Conservation (phyloP, 2,797 vertebrate genomes). For the Menidia menidia region DNA sequence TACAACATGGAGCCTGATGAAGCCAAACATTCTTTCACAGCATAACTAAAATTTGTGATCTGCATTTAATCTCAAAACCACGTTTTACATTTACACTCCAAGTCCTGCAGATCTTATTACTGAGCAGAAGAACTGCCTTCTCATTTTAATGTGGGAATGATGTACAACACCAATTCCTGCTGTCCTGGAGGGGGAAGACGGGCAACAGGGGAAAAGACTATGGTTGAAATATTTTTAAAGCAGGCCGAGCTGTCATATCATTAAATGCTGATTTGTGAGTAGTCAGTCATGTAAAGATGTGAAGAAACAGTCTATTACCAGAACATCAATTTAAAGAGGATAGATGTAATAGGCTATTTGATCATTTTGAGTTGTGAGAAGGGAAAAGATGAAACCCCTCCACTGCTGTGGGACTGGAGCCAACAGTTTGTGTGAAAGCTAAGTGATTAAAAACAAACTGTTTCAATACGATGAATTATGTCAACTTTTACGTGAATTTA, state of each 20-base stretch:
- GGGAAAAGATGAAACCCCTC: conserved; percentile 31
- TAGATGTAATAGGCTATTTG: conserved; percentile 48
- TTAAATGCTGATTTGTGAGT: conserved; percentile 55
- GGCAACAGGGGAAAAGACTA: conserved; percentile 8
- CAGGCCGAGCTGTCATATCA: conserved; percentile 48
- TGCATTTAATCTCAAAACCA: conserved; percentile 30
- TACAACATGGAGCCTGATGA: conserved; percentile 5
- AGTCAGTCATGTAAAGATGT: conserved; percentile 38
- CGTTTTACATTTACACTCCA: conserved; percentile 8
- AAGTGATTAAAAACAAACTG: conserved; percentile 34
- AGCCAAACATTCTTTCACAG: conserved; percentile 16
- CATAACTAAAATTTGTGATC: conserved; percentile 19
- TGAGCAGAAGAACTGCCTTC: conserved; percentile 22
- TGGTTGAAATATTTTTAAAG: conserved; percentile 38
- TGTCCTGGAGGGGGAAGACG: conserved; percentile 38
- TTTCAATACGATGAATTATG: conserved; percentile 33
- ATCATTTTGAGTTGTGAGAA: conserved; percentile 42
- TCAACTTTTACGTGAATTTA: conserved; percentile 33
- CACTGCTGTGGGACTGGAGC: conserved; percentile 18
- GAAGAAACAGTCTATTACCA: conserved; percentile 47
- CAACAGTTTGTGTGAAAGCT: conserved; percentile 35
- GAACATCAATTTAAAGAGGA: conserved; percentile 39
- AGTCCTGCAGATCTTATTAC: conserved; percentile 51
- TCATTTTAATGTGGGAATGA: conserved; percentile 54
- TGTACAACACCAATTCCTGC: conserved; percentile 46